Conservation (phyloP, 2,113 vertebrate genomes). For the Zosterops borbonicus region DNA sequence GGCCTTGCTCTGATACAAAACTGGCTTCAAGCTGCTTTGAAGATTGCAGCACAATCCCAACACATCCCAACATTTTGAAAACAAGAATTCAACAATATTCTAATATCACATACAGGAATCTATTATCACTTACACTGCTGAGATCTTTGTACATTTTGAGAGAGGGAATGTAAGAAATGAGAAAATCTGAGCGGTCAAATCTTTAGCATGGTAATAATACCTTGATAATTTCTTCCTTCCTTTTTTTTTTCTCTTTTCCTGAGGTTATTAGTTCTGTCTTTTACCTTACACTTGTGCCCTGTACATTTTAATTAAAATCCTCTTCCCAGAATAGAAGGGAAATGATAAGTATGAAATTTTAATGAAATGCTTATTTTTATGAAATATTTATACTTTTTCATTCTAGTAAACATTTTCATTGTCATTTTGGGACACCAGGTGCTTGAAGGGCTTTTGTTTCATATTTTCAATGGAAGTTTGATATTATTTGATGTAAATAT, state of each 20-base stretch:
- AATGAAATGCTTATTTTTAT: constrained; percentile 59
- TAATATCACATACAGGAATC: not conserved
- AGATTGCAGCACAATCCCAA: not conserved
- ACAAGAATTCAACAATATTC: not conserved
- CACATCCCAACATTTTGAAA: not conserved
- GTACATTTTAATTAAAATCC: constrained; percentile 46
- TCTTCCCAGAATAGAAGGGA: not conserved
- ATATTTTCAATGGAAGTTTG: constrained; percentile 22
- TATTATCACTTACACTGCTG: not conserved
- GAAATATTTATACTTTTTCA: constrained; percentile 44
- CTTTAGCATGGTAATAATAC: not conserved
- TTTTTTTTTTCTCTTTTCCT: not conserved
- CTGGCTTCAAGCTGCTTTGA: not conserved
- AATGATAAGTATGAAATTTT: constrained; percentile 34
- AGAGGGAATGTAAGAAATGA: not conserved
- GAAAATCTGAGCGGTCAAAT: not conserved
- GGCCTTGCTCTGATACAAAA: not conserved
- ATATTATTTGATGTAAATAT: constrained; percentile 32
- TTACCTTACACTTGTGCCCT: not conserved
- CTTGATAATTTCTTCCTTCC: not conserved
- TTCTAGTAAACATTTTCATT: constrained; percentile 11
- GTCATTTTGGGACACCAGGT: constrained; percentile 23
- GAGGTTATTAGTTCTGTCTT: constrained; percentile 20
- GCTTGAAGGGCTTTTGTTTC: constrained; percentile 30
- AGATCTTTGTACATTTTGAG: not conserved